Conservation (phyloP, 2,888 invertebrate genomes). For the Eledona agricola region DNA sequence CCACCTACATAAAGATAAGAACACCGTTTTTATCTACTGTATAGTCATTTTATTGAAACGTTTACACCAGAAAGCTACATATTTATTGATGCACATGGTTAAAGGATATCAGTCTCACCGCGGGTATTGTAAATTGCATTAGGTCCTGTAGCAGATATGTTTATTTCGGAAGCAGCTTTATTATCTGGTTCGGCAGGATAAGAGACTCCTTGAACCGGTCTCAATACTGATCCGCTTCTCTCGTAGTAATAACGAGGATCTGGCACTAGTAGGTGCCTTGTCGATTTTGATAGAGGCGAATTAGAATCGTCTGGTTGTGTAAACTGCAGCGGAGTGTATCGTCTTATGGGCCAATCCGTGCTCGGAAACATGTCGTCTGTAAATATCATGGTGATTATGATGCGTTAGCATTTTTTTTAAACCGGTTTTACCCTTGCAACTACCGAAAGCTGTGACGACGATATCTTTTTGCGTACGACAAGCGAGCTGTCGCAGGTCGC, state of each 20-base stretch:
- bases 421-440: constrained; percentile 74
- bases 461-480: constrained; percentile 84
- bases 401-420: too few relatives aligned
- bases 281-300: constrained; percentile 79
- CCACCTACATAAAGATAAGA: constrained; percentile 50
- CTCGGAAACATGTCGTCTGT: constrained; percentile 73
- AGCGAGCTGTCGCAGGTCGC: constrained; percentile 79
- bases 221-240: constrained; percentile 59
- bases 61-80: constrained; percentile 38
- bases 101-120: constrained; percentile 53
- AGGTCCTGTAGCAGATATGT: constrained; percentile 51
- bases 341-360: constrained; percentile 78
- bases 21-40: constrained; percentile 29
- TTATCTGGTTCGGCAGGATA: constrained; percentile 54
- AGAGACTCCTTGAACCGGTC: constrained; percentile 52
- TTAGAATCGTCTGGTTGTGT: constrained; percentile 81
- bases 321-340: constrained; percentile 81
- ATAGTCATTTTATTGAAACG: constrained; percentile 35
- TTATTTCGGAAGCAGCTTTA: constrained; percentile 53
- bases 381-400: too few relatives aligned
- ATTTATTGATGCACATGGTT: constrained; percentile 29
- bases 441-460: constrained; percentile 78
- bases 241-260: constrained; percentile 74
- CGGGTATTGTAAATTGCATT: constrained; percentile 57
- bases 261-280: constrained; percentile 78